A percentile compares a stretch with the other conserved stretches of the same genome.
Conservation (phyloP, 2,113 vertebrate species). For the Rattus rattus region DNA sequence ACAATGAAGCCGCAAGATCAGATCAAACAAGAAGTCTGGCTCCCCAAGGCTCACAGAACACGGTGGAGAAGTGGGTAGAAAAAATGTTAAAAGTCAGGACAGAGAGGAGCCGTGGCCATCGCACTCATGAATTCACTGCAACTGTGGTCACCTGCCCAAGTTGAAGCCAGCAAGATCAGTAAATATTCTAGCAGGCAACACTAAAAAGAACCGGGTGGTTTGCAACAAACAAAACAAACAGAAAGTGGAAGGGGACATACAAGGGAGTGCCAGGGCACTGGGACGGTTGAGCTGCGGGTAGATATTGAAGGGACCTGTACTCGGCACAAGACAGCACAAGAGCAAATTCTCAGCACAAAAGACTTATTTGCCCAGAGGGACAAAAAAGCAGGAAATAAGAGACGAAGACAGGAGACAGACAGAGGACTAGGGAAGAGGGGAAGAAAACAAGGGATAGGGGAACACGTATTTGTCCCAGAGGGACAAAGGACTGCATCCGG, state of each 20-base stretch:
- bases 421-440: background rate
- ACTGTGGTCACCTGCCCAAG: background rate
- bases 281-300: background rate
- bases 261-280: background rate
- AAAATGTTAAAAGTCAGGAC: background rate
- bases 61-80: background rate
- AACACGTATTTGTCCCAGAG: background rate
- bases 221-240: background rate
- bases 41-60: background rate
- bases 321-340: background rate
- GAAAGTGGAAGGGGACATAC: background rate
- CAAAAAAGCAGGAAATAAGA: background rate
- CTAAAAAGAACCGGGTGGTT: background rate
- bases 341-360: background rate
- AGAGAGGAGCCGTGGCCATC: background rate
- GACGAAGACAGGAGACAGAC: background rate
- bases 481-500: no score
- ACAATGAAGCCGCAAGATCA: background rate
- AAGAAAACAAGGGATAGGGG: background rate
- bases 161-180: background rate
- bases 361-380: background rate
- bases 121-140: no score
- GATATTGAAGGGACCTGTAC: background rate
- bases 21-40: background rate
- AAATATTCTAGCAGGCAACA: background rate